Evolutionary conservation across 1,140 invertebrate genomes (phyloP).

Genomic region (Leptoteleia sp.): DNA sequence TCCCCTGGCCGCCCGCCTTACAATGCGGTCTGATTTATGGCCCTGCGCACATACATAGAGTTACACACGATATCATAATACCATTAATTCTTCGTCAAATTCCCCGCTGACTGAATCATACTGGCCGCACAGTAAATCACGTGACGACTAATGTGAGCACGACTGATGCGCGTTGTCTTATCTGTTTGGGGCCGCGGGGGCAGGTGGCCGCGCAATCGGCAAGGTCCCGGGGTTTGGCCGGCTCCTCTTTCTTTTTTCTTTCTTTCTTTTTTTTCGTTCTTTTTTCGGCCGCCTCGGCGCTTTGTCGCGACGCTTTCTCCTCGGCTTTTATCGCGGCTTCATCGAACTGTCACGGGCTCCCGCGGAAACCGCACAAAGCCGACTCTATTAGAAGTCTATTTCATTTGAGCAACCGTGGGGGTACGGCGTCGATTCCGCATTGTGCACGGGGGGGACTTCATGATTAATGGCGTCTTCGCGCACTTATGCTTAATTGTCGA

Average conservation of each 20-base stretch:
- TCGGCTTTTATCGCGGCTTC: slow-evolving; percentile 16
- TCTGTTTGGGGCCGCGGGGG: slow-evolving; percentile 74
- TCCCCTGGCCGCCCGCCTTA: slow-evolving; percentile 67
- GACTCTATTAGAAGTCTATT: slow-evolving; percentile 48
- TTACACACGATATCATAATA: slow-evolving; percentile 82
- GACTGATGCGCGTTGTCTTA: slow-evolving; percentile 74
- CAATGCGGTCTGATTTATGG: slow-evolving; percentile 81
- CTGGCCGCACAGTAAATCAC: slow-evolving; percentile 80
- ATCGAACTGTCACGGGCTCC: slow-evolving; percentile 14
- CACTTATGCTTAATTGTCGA: slow-evolving; percentile 49
- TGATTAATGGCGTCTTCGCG: slow-evolving; percentile 46
- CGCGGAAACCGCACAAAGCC: slow-evolving; percentile 33
- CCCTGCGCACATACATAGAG: slow-evolving; percentile 79
- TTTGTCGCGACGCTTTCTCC: slow-evolving; percentile 60
- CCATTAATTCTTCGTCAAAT: slow-evolving; percentile 82
- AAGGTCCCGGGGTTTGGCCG: too few relatives aligned
- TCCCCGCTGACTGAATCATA: slow-evolving; percentile 82
- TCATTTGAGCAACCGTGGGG: slow-evolving; percentile 18
- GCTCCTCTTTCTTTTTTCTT: slow-evolving; percentile 12
- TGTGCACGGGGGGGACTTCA: slow-evolving; percentile 14
- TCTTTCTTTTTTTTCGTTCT: too few relatives aligned
- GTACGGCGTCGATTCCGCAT: slow-evolving; percentile 30
- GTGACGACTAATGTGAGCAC: slow-evolving; percentile 79
- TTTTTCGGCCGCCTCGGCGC: too few relatives aligned
- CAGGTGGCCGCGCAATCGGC: slow-evolving; percentile 73